Evolutionary conservation across 2,797 vertebrate genomes (phyloP).

Genomic region (Manis javanica): DNA sequence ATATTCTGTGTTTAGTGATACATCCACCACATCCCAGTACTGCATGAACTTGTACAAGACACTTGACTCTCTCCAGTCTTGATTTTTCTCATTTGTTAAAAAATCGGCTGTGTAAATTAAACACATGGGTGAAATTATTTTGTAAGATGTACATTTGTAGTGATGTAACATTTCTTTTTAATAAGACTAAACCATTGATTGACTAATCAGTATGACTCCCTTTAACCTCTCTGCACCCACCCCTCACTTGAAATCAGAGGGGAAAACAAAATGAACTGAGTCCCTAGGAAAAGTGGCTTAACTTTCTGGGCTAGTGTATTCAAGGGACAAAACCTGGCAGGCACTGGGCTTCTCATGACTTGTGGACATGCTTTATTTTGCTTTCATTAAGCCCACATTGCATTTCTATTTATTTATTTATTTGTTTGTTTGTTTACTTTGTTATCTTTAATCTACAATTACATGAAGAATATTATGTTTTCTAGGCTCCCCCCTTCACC

Average conservation of each 20-base stretch:
- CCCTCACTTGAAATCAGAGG: neutral
- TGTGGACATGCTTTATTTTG: neutral
- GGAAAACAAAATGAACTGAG: constrained; percentile 11
- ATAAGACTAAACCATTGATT: neutral
- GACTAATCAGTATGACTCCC: neutral
- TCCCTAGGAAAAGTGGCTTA: neutral
- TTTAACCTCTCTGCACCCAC: neutral
- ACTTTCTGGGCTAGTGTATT: neutral
- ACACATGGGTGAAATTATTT: neutral
- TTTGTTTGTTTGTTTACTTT: no score
- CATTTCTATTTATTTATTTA: neutral
- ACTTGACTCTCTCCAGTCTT: neutral
- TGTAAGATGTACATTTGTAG: neutral
- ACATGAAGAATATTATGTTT: no score
- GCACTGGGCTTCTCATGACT: neutral
- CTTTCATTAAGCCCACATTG: neutral
- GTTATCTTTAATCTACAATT: no score
- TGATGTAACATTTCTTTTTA: neutral
- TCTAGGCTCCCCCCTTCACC: no score
- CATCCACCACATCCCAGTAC: neutral
- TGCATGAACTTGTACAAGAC: neutral
- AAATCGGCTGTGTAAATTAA: neutral
- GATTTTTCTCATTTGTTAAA: neutral
- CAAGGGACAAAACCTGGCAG: neutral
- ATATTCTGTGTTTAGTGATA: neutral